Base-by-base conservation (phyloP, 1,140 invertebrate genomes). In the Dreissena polymorpha region DNA sequence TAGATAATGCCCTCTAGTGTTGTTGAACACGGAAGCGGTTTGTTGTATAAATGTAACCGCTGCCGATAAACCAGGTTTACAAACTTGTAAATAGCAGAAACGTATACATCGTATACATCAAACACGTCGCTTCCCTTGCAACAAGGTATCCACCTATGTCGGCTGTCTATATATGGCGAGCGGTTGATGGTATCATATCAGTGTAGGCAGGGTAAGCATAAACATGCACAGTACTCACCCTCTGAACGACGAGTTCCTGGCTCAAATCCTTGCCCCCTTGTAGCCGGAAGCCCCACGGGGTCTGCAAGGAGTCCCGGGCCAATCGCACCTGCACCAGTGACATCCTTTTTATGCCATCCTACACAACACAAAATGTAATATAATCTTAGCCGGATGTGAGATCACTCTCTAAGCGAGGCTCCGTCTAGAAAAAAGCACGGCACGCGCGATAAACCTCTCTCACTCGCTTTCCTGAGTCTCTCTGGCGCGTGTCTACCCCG, bases 211-310 rank as follows among this genome's bases (percentile, higher is more conserved):
- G 72, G 68, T 63, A 57, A 0, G 57, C 25, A 60, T 10, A 76
- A 57, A 51, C 63, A 75, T 57, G 29, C 71, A 51, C 14, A 51
- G 63, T 50, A 90, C 92, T 95, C 95, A 98, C 97, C 95, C 96
- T 96, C 87, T 97, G 97, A 90, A 99, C 95, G 90, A 97, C 95
- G 88, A 99, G 95, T 77, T 97, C 96, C n/a, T 96, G 96, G 87
- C 95, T 95, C 88, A 98, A 94, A 94, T 98, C 97, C 85, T 95
- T 95, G 84, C 97, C 97, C 87, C 97, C 97, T 84, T 97, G 96
- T 82, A 98, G 94, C 86, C 97, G 95, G 89, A 98, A 96, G 70
- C 97, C 97, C 97, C 97, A 99, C 85, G 96, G 96, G 87, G 95
- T 95, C 87, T 94, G 94, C 84, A 94, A 94, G 87, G 95, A 95